phyloP scores from a whole-genome alignment of 2,113 vertebrate species.

The Tinamus guttatus region DNA sequence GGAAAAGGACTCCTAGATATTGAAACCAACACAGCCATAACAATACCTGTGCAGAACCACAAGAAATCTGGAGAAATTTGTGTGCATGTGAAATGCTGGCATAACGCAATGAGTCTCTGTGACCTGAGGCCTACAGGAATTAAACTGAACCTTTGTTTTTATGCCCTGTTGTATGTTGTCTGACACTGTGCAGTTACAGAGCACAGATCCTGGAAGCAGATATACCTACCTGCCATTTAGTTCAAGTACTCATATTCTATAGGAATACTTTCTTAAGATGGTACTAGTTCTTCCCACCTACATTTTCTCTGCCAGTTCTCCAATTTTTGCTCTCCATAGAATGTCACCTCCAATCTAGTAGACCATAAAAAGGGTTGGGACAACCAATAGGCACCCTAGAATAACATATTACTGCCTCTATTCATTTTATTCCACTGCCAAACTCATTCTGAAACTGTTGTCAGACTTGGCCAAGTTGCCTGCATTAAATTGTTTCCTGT shows the following conservation, averaged over 20 bases:
- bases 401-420: not conserved
- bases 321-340: not conserved
- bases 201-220: not conserved
- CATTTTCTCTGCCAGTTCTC: not conserved
- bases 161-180: not conserved
- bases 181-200: not conserved
- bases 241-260: not conserved
- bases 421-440: not conserved
- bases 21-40: not conserved
- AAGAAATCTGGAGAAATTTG: not conserved
- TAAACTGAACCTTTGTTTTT: not conserved
- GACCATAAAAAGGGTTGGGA: not conserved
- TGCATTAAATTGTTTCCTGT: not conserved
- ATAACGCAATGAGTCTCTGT: accelerated
- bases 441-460: not conserved
- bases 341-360: not conserved
- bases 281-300: not conserved
- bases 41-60: not conserved
- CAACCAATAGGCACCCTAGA: not conserved
- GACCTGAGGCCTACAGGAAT: not conserved
- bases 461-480: not conserved
- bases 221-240: accelerated
- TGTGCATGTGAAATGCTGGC: not conserved
- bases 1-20: not conserved
- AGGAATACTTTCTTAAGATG: not conserved